A percentile compares a stretch with the other conserved stretches of the same genome.
Evolutionary conservation across 2,113 vertebrate species (phyloP).

Genomic region (Rana temporaria): DNA sequence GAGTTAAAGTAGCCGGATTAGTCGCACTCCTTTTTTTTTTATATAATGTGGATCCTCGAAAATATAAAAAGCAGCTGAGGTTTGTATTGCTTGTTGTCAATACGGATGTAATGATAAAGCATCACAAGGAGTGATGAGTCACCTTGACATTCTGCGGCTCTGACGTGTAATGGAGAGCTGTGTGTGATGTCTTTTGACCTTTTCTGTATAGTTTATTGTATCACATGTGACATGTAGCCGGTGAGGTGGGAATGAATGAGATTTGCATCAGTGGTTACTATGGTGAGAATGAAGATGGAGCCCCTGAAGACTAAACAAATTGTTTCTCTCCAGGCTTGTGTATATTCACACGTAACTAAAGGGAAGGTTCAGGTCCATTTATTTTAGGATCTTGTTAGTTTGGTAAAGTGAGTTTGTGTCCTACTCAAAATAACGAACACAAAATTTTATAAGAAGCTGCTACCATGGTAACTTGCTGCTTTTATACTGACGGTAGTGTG

Average conservation of each 20-base stretch:
- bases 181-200: conserved; percentile 70
- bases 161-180: conserved; percentile 64
- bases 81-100: conserved; percentile 58
- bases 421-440: too few species aligned
- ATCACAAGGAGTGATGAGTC: conserved; percentile 67
- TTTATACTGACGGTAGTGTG: too few species aligned
- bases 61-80: conserved; percentile 5
- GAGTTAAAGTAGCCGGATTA: too few species aligned
- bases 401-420: not conserved
- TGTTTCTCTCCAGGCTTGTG: not conserved
- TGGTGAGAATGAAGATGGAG: conserved; percentile 66
- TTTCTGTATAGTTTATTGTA: conserved; percentile 71
- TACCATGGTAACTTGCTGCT: too few species aligned
- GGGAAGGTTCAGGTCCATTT: not conserved
- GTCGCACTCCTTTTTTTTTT: too few species aligned
- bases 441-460: too few species aligned
- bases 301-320: conserved; percentile 52
- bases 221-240: conserved; percentile 61
- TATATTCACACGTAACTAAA: not conserved
- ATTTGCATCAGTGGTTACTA: conserved; percentile 71
- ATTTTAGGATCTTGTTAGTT: not conserved
- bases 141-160: conserved; percentile 69
- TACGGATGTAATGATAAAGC: conserved; percentile 63
- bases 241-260: conserved; percentile 64
- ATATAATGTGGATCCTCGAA: too few species aligned